Evolutionary conservation across 2,888 invertebrate species (phyloP).

Genomic region (Limnephilus auricula): DNA sequence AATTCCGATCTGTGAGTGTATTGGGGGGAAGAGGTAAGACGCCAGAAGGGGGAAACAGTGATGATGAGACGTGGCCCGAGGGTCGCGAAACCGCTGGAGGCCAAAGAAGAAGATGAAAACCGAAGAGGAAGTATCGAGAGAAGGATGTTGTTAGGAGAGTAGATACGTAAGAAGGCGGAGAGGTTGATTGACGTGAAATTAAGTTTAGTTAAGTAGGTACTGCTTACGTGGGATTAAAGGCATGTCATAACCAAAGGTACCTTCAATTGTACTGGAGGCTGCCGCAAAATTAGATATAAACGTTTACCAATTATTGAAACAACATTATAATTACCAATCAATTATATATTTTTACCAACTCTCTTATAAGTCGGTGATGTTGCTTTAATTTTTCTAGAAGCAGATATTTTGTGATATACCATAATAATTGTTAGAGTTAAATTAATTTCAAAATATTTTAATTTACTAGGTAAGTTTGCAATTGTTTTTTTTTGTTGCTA

Average conservation of each 20-base stretch:
- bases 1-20: neutral
- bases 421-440: no score
- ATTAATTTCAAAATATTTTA: no score
- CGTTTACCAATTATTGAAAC: no score
- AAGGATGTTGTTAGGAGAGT: neutral
- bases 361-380: no score
- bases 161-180: neutral
- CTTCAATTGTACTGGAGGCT: neutral
- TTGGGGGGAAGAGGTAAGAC: neutral
- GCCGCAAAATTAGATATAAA: neutral
- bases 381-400: no score
- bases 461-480: no score
- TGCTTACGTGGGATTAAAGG: neutral
- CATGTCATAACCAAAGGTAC: neutral
- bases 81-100: constrained; percentile 40
- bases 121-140: constrained; percentile 4
- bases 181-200: constrained; percentile 30
- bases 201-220: neutral
- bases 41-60: neutral
- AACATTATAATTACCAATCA: no score
- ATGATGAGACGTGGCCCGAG: constrained; percentile 27
- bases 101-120: neutral
- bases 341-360: no score
- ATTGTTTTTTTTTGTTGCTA: no score
- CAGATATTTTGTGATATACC: no score